phyloP scores from a whole-genome alignment of 2,113 vertebrate species.

The Prietella phreatophila region DNA sequence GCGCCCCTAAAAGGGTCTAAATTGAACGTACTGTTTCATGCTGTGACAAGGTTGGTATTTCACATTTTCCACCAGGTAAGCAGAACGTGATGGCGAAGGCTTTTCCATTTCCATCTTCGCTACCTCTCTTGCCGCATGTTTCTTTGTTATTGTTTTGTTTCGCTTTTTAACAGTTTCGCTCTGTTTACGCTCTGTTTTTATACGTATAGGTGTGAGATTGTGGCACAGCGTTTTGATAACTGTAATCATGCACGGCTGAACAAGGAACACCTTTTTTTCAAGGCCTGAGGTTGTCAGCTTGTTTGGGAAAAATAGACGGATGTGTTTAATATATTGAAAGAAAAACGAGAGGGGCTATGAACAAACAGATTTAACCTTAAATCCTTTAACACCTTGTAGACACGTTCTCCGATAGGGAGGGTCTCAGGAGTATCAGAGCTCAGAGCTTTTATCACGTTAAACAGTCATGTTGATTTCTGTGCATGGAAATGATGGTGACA shows the following conservation, averaged over 20 bases:
- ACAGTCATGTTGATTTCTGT: slow-evolving; percentile 53
- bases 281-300: slow-evolving; percentile 41
- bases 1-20: not conserved
- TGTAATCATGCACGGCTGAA: slow-evolving; percentile 41
- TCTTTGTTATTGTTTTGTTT: slow-evolving; percentile 41
- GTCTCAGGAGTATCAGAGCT: slow-evolving; percentile 47
- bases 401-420: slow-evolving; percentile 36
- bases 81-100: not conserved
- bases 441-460: slow-evolving; percentile 57
- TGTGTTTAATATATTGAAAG: slow-evolving; percentile 50
- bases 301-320: slow-evolving; percentile 47
- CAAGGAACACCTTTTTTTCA: slow-evolving; percentile 50
- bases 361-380: slow-evolving; percentile 50
- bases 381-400: slow-evolving; percentile 52
- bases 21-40: not conserved
- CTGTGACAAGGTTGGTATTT: not conserved
- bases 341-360: slow-evolving; percentile 31
- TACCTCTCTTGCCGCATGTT: not conserved
- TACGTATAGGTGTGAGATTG: slow-evolving; percentile 49
- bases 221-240: slow-evolving; percentile 42
- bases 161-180: slow-evolving; percentile 35
- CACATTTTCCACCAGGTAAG: not conserved
- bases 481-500: slow-evolving; percentile 42
- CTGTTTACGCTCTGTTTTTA: slow-evolving; percentile 42
- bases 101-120: not conserved